Base-by-base conservation (phyloP, 2,113 vertebrate genomes). In the Oriolus oriolus region DNA sequence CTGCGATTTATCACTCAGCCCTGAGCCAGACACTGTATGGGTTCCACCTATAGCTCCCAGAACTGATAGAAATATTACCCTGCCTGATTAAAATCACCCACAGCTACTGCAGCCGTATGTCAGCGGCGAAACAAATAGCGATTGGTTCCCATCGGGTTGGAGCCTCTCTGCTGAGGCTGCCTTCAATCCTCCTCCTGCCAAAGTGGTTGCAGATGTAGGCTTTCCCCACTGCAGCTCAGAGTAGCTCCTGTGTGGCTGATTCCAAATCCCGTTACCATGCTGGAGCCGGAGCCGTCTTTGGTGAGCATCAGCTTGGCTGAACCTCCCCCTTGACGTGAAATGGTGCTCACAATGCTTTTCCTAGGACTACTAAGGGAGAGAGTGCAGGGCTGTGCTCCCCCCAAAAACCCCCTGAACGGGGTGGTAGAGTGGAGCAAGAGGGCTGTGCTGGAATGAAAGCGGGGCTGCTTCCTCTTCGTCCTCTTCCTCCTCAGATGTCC, bases 11-110 rank as follows among this genome's bases (percentile, higher is more conserved):
- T 95, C 73, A 28, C 60, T 45, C 64, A 70, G 73, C 76, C 84
- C 90, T 1, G 19, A 95, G 93, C 91, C 95, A 94, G 84, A 83
- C 84, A 81, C 80, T 95, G 15, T 71, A 76, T 61, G 75, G 88
- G 35, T 94, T 96, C 90, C 90, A 92, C 89, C 93, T 70, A 92
- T 79, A 65, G 94, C 86, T 97, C 94, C 82, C 61, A 74, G 85
- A 74, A 85, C 94, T 54, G 87, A 95, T 92, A 94, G 92, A 96
- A 97, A 96, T 96, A 95, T 97, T 90, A 89, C 74, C 86, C 92
- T 8, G 7, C 53, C 88, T 95, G 77, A 90, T 94, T 96, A 90
- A 96, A 96, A 96, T 96, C 91, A 95, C 90, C 91, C 87, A 71
- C 93, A 96, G 90, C 94, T 96, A 95, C 95, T 84, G 92, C 84